phyloP scores from a whole-genome alignment of 23 tunicate species.

The Trididemnum nubilum region DNA sequence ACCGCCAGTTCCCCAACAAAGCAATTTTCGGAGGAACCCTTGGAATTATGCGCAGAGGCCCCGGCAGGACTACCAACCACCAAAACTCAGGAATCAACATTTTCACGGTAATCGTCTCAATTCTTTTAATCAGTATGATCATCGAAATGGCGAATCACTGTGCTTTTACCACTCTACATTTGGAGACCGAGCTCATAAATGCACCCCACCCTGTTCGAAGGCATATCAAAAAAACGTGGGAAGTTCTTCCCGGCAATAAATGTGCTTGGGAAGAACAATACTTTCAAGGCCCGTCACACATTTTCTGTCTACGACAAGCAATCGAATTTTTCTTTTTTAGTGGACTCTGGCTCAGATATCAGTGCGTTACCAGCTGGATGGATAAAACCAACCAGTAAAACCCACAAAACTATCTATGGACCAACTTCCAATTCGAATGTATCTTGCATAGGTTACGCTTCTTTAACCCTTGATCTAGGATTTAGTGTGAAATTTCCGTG shows the following conservation, averaged over 20 bases:
- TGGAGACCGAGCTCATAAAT: background rate
- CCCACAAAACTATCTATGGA: background rate
- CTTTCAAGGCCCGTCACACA: background rate
- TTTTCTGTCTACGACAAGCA: background rate
- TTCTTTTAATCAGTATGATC: no score
- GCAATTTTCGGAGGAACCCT: no score
- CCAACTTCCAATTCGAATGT: background rate
- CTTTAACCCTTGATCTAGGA: background rate
- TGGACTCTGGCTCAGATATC: constrained; percentile 1
- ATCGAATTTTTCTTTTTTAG: background rate
- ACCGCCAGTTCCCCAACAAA: no score
- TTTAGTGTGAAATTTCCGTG: background rate
- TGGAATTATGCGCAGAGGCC: no score
- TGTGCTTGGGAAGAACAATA: background rate
- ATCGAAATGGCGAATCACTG: no score
- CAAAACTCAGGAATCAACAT: no score
- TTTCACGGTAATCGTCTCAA: no score
- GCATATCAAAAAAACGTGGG: background rate
- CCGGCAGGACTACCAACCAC: no score
- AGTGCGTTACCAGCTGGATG: background rate
- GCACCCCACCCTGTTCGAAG: background rate
- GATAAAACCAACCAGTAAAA: background rate
- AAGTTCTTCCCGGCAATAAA: background rate
- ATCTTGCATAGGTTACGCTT: background rate
- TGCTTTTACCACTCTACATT: background rate